Evolutionary conservation across 2,797 vertebrate species (phyloP).

Genomic region (Peromyscus melanophrys): DNA sequence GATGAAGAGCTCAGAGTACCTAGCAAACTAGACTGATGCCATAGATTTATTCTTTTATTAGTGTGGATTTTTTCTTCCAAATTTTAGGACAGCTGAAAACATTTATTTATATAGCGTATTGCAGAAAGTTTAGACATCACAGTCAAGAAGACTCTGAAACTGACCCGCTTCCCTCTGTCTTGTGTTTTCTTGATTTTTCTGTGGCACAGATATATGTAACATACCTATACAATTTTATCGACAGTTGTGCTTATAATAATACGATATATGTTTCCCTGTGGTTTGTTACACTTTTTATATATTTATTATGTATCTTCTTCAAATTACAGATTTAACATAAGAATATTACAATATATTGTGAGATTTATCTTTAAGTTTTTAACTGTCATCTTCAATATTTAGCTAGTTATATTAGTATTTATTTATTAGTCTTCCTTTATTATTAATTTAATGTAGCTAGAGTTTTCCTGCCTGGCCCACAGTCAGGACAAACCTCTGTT

Average conservation of each 20-base stretch:
- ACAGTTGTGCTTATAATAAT: background rate
- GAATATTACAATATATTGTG: background rate
- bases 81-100: slow-evolving; percentile 58
- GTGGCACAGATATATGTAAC: background rate
- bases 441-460: background rate
- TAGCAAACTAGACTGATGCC: slow-evolving; percentile 36
- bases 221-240: slow-evolving; percentile 16
- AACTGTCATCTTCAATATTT: background rate
- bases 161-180: background rate
- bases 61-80: background rate
- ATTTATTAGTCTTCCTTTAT: background rate
- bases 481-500: too few relatives aligned
- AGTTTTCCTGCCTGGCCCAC: too few relatives aligned
- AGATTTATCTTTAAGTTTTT: slow-evolving; percentile 11
- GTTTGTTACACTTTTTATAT: background rate
- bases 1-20: slow-evolving; percentile 34
- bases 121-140: slow-evolving; percentile 16
- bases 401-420: slow-evolving; percentile 24
- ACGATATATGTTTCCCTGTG: background rate
- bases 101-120: slow-evolving; percentile 36
- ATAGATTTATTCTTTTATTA: slow-evolving; percentile 62
- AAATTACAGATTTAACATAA: slow-evolving; percentile 13
- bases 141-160: background rate
- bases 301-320: background rate
- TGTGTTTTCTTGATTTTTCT: slow-evolving; percentile 27